Evolutionary conservation across 2,797 vertebrate genomes (phyloP).

Genomic region (Pangasius krempfi): DNA sequence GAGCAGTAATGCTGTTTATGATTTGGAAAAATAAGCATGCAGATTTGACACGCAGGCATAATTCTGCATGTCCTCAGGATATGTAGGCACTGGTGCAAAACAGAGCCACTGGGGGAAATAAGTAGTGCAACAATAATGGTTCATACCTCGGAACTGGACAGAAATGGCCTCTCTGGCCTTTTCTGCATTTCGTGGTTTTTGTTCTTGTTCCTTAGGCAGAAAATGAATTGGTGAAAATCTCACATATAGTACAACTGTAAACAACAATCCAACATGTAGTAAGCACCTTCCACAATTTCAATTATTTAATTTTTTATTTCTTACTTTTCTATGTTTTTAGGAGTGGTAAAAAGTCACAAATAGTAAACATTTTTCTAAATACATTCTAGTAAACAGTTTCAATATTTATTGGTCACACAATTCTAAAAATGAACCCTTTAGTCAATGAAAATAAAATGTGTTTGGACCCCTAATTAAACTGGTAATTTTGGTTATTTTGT

Average conservation of each 20-base stretch:
- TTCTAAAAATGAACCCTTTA: neutral
- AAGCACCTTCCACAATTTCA: neutral
- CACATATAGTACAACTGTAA: neutral
- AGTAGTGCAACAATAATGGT: slow-evolving; percentile 16
- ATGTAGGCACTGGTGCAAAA: slow-evolving; percentile 33
- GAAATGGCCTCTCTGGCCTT: neutral
- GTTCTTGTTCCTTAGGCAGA: neutral
- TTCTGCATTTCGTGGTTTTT: neutral
- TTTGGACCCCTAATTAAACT: neutral
- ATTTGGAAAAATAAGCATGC: slow-evolving; percentile 34
- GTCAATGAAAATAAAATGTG: neutral
- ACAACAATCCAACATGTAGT: neutral
- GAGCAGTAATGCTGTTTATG: slow-evolving; percentile 37
- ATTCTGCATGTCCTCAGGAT: slow-evolving; percentile 23
- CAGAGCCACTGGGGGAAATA: slow-evolving; percentile 16
- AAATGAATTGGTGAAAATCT: neutral
- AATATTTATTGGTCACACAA: no score
- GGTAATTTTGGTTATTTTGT: neutral
- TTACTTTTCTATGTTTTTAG: neutral
- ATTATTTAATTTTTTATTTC: neutral
- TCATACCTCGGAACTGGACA: neutral
- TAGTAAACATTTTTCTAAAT: neutral
- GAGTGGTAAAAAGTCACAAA: neutral
- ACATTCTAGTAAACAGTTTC: no score
- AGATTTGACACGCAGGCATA: slow-evolving; percentile 34